Conservation (phyloP, 2,113 vertebrate species). For the Abramis brama region DNA sequence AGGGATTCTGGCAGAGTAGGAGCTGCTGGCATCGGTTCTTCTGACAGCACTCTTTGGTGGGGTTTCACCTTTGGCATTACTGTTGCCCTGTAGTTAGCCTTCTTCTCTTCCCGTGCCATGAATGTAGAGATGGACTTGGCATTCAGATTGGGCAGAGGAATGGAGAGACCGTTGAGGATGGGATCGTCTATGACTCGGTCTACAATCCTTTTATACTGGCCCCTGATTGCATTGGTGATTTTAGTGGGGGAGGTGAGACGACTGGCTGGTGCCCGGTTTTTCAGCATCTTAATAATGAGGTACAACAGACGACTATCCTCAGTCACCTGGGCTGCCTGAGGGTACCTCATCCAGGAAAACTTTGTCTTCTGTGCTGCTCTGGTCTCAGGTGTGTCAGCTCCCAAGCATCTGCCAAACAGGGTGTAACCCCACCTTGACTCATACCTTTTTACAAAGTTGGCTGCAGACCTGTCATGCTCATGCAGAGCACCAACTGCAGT, state of each 20-base stretch:
- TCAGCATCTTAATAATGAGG: constrained; percentile 2
- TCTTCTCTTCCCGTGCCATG: no score
- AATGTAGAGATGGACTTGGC: no score
- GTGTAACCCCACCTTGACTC: constrained; percentile 43
- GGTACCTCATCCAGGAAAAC: constrained; percentile 3
- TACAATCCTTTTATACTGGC: no score
- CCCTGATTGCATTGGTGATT: not conserved
- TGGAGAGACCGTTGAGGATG: no score
- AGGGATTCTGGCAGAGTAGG: constrained; percentile 10
- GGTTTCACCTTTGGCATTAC: not conserved
- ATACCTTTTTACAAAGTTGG: constrained; percentile 23
- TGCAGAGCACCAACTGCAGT: constrained; percentile 12
- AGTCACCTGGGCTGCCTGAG: not conserved
- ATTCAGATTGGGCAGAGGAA: no score
- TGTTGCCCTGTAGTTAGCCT: not conserved
- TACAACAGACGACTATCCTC: not conserved
- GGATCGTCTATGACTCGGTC: no score
- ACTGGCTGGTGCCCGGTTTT: not conserved
- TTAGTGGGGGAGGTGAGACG: constrained; percentile 8
- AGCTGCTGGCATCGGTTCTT: not conserved
- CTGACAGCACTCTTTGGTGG: constrained; percentile 8
- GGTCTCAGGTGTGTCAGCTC: not conserved
- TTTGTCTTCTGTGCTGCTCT: constrained; percentile 4
- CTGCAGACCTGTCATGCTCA: constrained; percentile 32
- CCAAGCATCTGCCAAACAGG: constrained; percentile 11